A percentile compares a stretch with the other conserved stretches of the same genome.
These are phyloP conservation scores for Orthonychiurus folsomi DNA, from an alignment of 2,888 invertebrate species.

Conservation along the genomic window DNA sequence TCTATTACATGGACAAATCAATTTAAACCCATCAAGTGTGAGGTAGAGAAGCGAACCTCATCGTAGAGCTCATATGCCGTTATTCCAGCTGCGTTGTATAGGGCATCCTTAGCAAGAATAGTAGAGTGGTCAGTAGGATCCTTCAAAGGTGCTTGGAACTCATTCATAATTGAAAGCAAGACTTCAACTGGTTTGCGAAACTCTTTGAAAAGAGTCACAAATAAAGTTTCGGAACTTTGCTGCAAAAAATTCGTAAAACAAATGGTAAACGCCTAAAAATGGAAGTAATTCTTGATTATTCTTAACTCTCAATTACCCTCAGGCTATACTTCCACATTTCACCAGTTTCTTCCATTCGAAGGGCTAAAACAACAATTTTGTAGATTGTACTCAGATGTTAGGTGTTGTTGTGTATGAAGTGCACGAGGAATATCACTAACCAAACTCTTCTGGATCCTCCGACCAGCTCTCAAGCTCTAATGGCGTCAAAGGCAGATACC, in stretches of 20 bases:
- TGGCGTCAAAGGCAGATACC: constrained; percentile 75
- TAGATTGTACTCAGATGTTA: no score
- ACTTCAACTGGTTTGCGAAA: constrained; percentile 65
- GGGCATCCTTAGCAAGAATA: constrained; percentile 80
- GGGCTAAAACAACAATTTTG: constrained; percentile 41
- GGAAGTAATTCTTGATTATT: constrained; percentile 6
- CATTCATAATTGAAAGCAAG: constrained; percentile 60
- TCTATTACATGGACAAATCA: constrained; percentile 3
- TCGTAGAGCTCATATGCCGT: constrained; percentile 84
- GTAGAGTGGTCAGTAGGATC: constrained; percentile 63
- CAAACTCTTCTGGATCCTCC: constrained; percentile 80
- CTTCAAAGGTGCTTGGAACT: constrained; percentile 55
- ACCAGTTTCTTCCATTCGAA: constrained; percentile 62
- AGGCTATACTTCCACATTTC: constrained; percentile 91
- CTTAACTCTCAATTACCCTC: constrained; percentile 56
- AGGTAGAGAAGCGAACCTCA: constrained; percentile 51
- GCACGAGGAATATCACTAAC: no score
- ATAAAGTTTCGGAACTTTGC: constrained; percentile 81
- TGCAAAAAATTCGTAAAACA: constrained; percentile 47
- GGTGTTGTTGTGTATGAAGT: no score
- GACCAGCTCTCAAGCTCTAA: constrained; percentile 82
- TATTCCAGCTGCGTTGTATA: constrained; percentile 83
- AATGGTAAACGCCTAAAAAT: no score
- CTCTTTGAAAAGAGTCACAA: constrained; percentile 71
- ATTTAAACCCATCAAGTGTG: background rate